Evolutionary conservation across 2,113 vertebrate genomes (phyloP).

Genomic region (Psettodes erumei): DNA sequence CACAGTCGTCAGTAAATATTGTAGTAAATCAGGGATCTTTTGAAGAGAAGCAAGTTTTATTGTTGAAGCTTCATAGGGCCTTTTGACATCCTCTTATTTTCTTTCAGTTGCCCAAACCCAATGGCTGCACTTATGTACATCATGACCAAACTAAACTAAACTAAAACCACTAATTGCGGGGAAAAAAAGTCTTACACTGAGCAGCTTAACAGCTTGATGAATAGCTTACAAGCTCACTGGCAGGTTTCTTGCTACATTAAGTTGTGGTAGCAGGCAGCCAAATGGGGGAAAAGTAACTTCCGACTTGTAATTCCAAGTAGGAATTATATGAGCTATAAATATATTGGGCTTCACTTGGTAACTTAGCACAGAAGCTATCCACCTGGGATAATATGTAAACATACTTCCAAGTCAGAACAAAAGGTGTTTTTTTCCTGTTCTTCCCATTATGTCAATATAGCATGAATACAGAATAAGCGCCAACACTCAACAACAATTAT

Average conservation of each 20-base stretch:
- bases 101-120: not conserved
- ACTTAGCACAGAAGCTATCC: not conserved
- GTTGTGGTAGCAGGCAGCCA: not conserved
- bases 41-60: not conserved
- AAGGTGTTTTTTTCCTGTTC: too few relatives aligned
- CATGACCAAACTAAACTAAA: not conserved
- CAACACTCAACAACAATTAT: not conserved
- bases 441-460: too few relatives aligned
- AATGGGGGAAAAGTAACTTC: too few relatives aligned
- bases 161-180: too few relatives aligned
- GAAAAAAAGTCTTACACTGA: not conserved
- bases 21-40: not conserved
- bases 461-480: not conserved
- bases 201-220: not conserved
- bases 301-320: too few relatives aligned
- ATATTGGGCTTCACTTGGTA: not conserved
- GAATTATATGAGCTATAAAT: not conserved
- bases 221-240: not conserved
- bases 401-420: not conserved
- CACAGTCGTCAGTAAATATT: too few relatives aligned
- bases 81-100: not conserved
- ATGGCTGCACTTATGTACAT: not conserved
- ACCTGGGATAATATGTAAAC: not conserved
- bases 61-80: not conserved
- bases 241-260: not conserved